Evolutionary conservation across 92 coral and sea anemone species (phyloP).

Genomic region (Umimayanthus kanabou): DNA sequence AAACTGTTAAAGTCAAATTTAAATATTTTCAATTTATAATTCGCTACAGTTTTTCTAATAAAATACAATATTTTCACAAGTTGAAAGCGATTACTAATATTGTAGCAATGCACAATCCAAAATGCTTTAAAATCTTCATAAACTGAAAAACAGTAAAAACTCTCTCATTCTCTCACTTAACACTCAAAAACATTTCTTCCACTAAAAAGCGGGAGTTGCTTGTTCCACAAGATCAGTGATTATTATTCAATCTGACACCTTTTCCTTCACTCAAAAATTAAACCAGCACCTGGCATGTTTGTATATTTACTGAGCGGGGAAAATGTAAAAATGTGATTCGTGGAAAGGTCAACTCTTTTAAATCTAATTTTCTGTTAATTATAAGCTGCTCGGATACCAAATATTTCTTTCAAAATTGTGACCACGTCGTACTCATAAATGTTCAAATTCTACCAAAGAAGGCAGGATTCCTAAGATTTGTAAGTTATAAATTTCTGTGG

Average conservation of each 20-base stretch:
- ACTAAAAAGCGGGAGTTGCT: background rate
- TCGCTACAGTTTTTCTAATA: too few species aligned
- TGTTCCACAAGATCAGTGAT: background rate
- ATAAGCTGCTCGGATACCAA: background rate
- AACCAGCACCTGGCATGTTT: background rate
- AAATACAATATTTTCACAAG: too few species aligned
- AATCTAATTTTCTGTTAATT: background rate
- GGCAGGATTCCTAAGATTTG: background rate
- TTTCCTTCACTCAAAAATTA: conserved; percentile 1
- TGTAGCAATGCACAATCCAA: too few species aligned
- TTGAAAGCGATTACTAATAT: too few species aligned
- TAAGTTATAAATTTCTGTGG: background rate
- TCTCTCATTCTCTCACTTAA: background rate
- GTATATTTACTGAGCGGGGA: conserved; percentile 1
- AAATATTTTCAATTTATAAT: too few species aligned
- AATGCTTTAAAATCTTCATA: too few species aligned
- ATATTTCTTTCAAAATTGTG: background rate
- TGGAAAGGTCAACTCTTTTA: background rate
- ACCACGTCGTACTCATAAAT: background rate
- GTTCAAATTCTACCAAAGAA: too few species aligned
- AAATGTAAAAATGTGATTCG: background rate
- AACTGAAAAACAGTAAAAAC: background rate
- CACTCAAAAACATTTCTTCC: too few species aligned
- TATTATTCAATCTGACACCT: conserved; percentile 10
- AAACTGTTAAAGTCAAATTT: too few species aligned